Percentiles rank a stretch among this genome's conserved stretches.
Evolutionary conservation across 2,888 invertebrate species (phyloP).

Genomic region (Cremastobaeus sp.): DNA sequence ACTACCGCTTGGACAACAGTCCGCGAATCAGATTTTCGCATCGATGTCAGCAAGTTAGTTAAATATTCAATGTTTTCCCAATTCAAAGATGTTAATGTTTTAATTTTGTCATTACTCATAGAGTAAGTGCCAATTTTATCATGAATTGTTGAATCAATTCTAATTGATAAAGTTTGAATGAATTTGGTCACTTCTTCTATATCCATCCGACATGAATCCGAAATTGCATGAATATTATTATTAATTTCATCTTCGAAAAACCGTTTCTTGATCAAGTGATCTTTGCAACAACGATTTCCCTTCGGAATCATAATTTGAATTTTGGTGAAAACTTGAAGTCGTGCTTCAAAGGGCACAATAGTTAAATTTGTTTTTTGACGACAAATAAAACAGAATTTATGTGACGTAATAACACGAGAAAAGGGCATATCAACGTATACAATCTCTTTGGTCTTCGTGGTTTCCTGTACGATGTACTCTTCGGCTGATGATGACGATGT

Average conservation of each 20-base stretch:
- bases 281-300: constrained; percentile 62
- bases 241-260: constrained; percentile 54
- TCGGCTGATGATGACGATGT: constrained; percentile 18
- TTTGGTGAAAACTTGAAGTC: constrained; percentile 52
- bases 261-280: constrained; percentile 60
- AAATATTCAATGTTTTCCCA: constrained; percentile 42
- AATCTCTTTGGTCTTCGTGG: background rate
- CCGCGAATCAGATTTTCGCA: constrained; percentile 43
- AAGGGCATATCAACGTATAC: constrained; percentile 49
- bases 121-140: constrained; percentile 35
- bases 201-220: constrained; percentile 23
- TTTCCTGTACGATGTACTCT: background rate
- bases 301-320: constrained; percentile 55
- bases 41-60: constrained; percentile 30
- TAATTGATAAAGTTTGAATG: constrained; percentile 24
- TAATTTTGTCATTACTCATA: constrained; percentile 32
- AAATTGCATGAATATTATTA: constrained; percentile 8
- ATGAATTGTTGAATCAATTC: constrained; percentile 24
- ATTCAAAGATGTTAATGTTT: constrained; percentile 39
- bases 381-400: constrained; percentile 60
- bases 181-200: constrained; percentile 15
- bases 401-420: constrained; percentile 55
- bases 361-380: constrained; percentile 24
- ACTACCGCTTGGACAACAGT: constrained; percentile 50
- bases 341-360: constrained; percentile 52